A percentile compares a stretch with the other conserved stretches of the same genome.
Evolutionary conservation across 2,888 invertebrate species (phyloP).

Genomic region (Sycophila texana): DNA sequence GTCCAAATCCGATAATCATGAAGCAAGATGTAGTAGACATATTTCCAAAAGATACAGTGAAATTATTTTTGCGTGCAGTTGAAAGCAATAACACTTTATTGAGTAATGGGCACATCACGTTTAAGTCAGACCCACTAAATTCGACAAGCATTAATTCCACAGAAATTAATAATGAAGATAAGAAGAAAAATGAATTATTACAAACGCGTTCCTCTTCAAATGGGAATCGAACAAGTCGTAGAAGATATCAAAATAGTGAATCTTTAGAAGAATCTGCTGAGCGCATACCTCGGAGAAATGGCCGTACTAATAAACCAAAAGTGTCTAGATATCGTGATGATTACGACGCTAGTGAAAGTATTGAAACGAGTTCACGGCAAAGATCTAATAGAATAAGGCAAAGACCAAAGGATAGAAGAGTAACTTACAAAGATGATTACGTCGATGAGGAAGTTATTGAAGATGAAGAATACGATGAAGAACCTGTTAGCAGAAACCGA

Average conservation of each 20-base stretch:
- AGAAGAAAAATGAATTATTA: conserved; percentile 46
- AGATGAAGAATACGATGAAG: conserved; percentile 42
- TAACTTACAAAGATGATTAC: conserved; percentile 44
- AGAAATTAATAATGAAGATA: conserved; percentile 19
- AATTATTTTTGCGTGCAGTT: conserved; percentile 28
- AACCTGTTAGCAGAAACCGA: conserved; percentile 19
- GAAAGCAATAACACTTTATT: conserved; percentile 25
- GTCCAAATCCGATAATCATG: background rate
- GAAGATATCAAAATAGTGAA: conserved; percentile 32
- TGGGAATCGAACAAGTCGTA: conserved; percentile 45
- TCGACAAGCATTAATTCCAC: background rate
- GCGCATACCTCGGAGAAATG: conserved; percentile 45
- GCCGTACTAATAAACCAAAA: conserved; percentile 43
- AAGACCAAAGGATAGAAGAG: conserved; percentile 35
- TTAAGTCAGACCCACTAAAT: conserved; percentile 7
- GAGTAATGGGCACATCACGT: conserved; percentile 3
- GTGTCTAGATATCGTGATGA: conserved; percentile 44
- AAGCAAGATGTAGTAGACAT: background rate
- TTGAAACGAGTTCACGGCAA: conserved; percentile 28
- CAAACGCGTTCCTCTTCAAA: conserved; percentile 50
- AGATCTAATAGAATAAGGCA: conserved; percentile 46
- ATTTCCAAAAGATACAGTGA: conserved; percentile 29
- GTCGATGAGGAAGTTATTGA: conserved; percentile 42
- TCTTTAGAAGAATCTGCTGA: conserved; percentile 48
- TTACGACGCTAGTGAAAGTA: conserved; percentile 51